Conservation (phyloP, 2,113 vertebrate genomes). For the Edolisoma coerulescens region DNA sequence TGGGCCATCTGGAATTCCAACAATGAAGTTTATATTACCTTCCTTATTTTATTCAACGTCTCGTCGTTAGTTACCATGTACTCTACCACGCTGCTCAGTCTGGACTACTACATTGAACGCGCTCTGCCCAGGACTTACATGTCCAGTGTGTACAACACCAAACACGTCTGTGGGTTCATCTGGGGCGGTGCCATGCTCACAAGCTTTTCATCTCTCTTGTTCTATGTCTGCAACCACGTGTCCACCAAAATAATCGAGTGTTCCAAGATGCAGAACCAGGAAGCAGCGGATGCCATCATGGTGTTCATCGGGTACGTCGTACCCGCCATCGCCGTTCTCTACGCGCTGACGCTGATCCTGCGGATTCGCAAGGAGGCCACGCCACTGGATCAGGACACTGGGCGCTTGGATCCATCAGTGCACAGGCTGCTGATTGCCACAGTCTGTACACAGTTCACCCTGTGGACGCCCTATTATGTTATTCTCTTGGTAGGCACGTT, state of each 20-base stretch:
- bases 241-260: slow-evolving; percentile 91
- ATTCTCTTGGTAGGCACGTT: slow-evolving; percentile 85
- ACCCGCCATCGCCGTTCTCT: slow-evolving; percentile 84
- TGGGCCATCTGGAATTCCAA: slow-evolving; percentile 89
- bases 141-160: slow-evolving; percentile 96
- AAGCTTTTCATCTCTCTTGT: slow-evolving; percentile 94
- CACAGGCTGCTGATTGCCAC: slow-evolving; percentile 90
- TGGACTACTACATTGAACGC: slow-evolving; percentile 95
- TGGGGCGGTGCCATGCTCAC: slow-evolving; percentile 97
- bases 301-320: slow-evolving; percentile 93
- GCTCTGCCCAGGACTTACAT: slow-evolving; percentile 94
- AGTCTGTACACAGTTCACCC: slow-evolving; percentile 86
- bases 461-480: slow-evolving; percentile 94
- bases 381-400: slow-evolving; percentile 87
- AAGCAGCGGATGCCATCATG: slow-evolving; percentile 91
- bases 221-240: slow-evolving; percentile 93
- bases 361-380: slow-evolving; percentile 88
- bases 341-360: slow-evolving; percentile 85
- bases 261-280: slow-evolving; percentile 93
- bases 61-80: slow-evolving; percentile 93
- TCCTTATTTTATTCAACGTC: slow-evolving; percentile 94
- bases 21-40: slow-evolving; percentile 87
- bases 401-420: slow-evolving; percentile 86
- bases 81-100: slow-evolving; percentile 90
- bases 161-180: slow-evolving; percentile 94